These are phyloP conservation scores for Corella eumyota DNA, from an alignment of 23 tunicate species.

Conservation along the genomic window DNA sequence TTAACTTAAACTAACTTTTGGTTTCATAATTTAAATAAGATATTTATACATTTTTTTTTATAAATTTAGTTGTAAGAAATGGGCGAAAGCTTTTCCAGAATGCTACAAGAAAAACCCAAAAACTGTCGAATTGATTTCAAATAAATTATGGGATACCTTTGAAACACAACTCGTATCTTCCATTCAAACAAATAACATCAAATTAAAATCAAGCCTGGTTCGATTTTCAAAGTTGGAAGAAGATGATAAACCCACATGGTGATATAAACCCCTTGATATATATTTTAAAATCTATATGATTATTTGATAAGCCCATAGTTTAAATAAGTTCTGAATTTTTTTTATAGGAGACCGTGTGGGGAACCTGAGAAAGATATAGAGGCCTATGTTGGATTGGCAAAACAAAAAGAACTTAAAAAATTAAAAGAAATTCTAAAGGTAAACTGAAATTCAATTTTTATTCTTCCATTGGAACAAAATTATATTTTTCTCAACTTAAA, in stretches of 20 bases:
- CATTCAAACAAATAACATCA: too few relatives aligned
- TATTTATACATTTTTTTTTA: background rate
- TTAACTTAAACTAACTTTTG: background rate
- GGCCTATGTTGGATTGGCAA: background rate
- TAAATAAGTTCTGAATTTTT: too few relatives aligned
- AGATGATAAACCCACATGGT: too few relatives aligned
- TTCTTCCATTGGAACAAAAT: too few relatives aligned
- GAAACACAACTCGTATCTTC: background rate
- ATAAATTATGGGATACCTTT: slow-evolving; percentile 45
- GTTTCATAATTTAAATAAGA: background rate
- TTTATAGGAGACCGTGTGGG: slow-evolving; percentile 12
- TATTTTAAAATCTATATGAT: too few relatives aligned
- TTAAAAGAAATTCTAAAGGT: background rate
- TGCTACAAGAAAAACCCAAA: slow-evolving; percentile 24
- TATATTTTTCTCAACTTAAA: too few relatives aligned
- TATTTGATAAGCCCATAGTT: too few relatives aligned
- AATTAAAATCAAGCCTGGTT: too few relatives aligned
- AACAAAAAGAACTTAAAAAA: background rate
- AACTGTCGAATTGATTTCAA: slow-evolving; percentile 26
- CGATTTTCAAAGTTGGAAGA: too few relatives aligned
- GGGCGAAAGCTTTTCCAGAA: slow-evolving; percentile 28
- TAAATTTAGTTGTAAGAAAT: slow-evolving; percentile 22
- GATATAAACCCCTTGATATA: too few relatives aligned
- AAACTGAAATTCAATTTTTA: too few relatives aligned
- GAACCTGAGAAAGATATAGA: slow-evolving; percentile 3